These are phyloP conservation scores for Pandion haliaetus DNA, from an alignment of 2,113 vertebrate genomes.

Conservation along the genomic window DNA sequence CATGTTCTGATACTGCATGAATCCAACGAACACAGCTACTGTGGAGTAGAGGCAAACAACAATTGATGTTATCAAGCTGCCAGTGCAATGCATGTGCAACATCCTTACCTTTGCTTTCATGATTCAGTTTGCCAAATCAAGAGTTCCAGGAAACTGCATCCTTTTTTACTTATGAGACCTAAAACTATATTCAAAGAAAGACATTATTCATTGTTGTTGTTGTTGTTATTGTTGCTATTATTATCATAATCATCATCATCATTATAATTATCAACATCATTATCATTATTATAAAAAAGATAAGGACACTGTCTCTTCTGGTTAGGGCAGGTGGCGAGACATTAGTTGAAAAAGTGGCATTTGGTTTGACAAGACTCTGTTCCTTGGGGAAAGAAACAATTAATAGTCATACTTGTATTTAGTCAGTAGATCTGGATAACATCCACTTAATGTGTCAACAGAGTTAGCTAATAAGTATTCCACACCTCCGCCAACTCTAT, in stretches of 20 bases:
- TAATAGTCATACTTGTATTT: not conserved
- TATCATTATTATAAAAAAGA: not conserved
- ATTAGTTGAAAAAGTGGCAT: not conserved
- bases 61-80: not conserved
- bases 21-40: not conserved
- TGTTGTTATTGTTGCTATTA: not conserved
- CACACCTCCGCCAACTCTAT: not conserved
- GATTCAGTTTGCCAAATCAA: not conserved
- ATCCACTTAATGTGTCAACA: not conserved
- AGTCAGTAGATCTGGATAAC: not conserved
- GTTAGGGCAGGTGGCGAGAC: not conserved
- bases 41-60: not conserved
- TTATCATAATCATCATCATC: rapidly evolving
- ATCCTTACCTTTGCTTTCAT: not conserved
- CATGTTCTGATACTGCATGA: not conserved
- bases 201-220: not conserved
- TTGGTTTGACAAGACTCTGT: not conserved
- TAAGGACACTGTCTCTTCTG: not conserved
- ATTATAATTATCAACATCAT: not conserved
- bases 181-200: not conserved
- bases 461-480: not conserved
- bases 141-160: not conserved
- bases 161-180: not conserved
- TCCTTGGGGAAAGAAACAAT: not conserved
- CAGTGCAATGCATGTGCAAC: not conserved